Conservation (phyloP, 2,797 vertebrate genomes). For the Cuniculus paca region DNA sequence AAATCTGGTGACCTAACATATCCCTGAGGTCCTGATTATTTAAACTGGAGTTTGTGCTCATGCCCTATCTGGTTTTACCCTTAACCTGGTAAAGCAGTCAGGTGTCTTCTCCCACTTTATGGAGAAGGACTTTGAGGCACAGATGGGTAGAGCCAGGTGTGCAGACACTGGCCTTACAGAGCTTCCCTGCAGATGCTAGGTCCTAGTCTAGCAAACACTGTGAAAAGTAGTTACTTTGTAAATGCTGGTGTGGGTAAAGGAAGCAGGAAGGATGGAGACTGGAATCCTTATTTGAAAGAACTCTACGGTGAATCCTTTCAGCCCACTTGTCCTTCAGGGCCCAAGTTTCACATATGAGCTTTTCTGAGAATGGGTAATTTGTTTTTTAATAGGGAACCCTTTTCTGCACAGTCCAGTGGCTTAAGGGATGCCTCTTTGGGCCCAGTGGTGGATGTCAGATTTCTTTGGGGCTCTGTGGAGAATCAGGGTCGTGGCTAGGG, state of each 20-base stretch:
- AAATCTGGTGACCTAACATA: not conserved
- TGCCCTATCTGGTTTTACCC: accelerated
- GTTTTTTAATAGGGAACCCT: not conserved
- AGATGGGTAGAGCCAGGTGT: accelerated
- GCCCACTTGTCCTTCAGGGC: not conserved
- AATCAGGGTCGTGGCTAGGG: not conserved
- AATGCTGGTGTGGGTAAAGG: accelerated
- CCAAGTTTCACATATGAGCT: not conserved
- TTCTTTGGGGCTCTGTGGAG: accelerated
- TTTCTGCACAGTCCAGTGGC: too few relatives aligned
- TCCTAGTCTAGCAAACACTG: accelerated
- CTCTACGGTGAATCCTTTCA: not conserved
- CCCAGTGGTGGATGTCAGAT: not conserved
- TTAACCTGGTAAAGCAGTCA: not conserved
- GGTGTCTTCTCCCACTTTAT: too few relatives aligned
- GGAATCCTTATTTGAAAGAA: not conserved
- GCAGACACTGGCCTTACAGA: accelerated
- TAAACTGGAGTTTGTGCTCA: not conserved
- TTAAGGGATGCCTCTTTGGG: not conserved
- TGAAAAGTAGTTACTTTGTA: not conserved
- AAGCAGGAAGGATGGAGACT: accelerated
- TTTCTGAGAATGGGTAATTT: not conserved
- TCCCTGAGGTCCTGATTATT: not conserved
- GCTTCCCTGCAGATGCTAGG: accelerated
- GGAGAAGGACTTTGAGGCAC: not conserved